These are phyloP conservation scores for Ochotona princeps DNA, from an alignment of 2,113 vertebrate species.

Conservation along the genomic window DNA sequence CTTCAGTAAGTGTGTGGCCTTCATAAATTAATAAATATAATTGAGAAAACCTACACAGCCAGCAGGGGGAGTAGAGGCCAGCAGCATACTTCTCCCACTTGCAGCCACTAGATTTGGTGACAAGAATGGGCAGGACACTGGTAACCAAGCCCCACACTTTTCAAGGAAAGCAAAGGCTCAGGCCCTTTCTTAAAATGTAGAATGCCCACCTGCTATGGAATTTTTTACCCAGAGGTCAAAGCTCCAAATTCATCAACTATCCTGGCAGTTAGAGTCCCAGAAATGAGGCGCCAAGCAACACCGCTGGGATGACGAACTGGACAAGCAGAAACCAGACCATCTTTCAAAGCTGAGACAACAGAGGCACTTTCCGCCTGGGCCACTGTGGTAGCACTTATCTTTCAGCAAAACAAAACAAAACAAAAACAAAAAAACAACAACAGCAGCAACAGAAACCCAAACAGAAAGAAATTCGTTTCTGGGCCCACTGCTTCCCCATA, in stretches of 20 bases:
- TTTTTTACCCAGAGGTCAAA: too few species aligned
- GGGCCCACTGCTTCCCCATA: neutral
- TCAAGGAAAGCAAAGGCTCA: neutral
- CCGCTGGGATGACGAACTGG: neutral
- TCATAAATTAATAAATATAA: conserved; percentile 54
- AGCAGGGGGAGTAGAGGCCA: conserved; percentile 68
- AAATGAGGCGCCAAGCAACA: neutral
- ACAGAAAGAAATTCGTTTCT: neutral
- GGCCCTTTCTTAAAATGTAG: conserved; percentile 24
- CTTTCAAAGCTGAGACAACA: neutral
- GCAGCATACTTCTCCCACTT: neutral
- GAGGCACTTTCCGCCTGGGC: neutral
- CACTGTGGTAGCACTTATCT: neutral
- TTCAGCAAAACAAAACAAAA: neutral
- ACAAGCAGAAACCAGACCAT: neutral
- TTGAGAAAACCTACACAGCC: conserved; percentile 59
- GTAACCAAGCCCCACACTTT: neutral
- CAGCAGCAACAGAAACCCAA: neutral
- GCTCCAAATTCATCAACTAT: neutral
- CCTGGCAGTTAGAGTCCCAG: conserved; percentile 7
- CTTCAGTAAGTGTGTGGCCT: conserved; percentile 36
- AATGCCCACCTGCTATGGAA: neutral
- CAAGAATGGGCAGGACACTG: neutral
- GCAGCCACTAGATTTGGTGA: neutral
- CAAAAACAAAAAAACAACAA: too few species aligned